Evolutionary conservation across 2,888 invertebrate species (phyloP), one percentile per base, ranked within the genome.

Genomic region (Bruchidius siliquastri): DNA sequence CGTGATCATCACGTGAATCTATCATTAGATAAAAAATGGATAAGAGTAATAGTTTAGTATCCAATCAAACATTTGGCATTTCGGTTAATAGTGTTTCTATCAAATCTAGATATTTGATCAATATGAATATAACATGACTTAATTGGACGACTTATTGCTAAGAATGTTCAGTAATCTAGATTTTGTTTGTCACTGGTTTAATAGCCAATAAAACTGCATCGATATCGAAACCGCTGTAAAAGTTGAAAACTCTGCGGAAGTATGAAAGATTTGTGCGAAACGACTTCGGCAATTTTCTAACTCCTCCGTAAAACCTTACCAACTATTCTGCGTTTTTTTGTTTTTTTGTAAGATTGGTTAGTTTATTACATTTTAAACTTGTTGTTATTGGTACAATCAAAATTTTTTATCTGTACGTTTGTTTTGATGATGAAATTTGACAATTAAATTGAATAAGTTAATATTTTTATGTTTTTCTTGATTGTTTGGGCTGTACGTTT

Each of bases 371-470:
- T 81, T 82, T 84, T 84, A 81, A 74, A 76, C 78, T 75, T 80
- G 77, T 79, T 78, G 76, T 81, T 81, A 85, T 85, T 85, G 84
- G 84, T 82, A 83, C 83, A 82, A 82, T 84, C 84, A 81, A 85
- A 85, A 85, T 85, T 84, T 75, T 82, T 83, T 81, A 81, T 81
- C 79, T 82, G 81, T 81, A 79, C 78, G 80, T 81, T 80, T 80
- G 81, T 79, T 79, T 79, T 79, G 77, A 74, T 74, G 74, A 78
- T 82, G 79, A 79, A 78, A 83, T 77, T 78, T 77, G 77, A 75
- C 77, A 84, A 84, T 85, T 84, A 83, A 85, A 85, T 84, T 85
- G 83, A 84, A 83, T 84, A 83, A 84, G 84, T 84, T 85, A 83
- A 68, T 83, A 81, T 79, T 80, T 81, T 81, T 80, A 79, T 82